phyloP scores from a whole-genome alignment of 2,113 vertebrate genomes.

The Megaceryle maxima region DNA sequence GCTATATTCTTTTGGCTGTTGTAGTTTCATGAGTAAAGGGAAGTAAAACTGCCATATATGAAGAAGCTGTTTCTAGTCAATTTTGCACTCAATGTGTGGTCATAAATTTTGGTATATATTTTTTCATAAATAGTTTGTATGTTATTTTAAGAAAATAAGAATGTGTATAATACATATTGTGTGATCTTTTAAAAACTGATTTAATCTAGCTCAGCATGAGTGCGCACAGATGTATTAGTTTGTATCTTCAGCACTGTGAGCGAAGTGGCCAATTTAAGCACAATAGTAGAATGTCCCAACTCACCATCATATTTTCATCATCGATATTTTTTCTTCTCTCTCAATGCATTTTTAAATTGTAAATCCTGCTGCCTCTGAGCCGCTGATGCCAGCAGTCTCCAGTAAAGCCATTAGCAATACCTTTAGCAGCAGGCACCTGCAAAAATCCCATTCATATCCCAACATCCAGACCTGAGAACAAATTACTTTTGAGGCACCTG shows the following conservation, averaged over 20 bases:
- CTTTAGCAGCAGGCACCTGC: not conserved
- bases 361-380: not conserved
- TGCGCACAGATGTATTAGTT: not conserved
- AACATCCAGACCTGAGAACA: not conserved
- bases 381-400: not conserved
- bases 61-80: not conserved
- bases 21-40: not conserved
- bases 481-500: not conserved
- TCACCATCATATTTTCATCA: not conserved
- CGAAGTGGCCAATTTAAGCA: not conserved
- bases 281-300: not conserved
- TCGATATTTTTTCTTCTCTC: not conserved
- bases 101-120: not conserved
- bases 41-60: not conserved
- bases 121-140: not conserved
- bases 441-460: not conserved
- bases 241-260: not conserved
- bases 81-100: not conserved
- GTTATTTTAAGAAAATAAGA: not conserved
- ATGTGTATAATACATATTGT: not conserved
- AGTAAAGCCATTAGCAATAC: not conserved
- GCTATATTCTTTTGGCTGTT: not conserved
- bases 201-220: not conserved
- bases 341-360: not conserved
- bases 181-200: not conserved